These are phyloP conservation scores for Mola mola DNA, from an alignment of 2,113 vertebrate species.

Conservation along the genomic window DNA sequence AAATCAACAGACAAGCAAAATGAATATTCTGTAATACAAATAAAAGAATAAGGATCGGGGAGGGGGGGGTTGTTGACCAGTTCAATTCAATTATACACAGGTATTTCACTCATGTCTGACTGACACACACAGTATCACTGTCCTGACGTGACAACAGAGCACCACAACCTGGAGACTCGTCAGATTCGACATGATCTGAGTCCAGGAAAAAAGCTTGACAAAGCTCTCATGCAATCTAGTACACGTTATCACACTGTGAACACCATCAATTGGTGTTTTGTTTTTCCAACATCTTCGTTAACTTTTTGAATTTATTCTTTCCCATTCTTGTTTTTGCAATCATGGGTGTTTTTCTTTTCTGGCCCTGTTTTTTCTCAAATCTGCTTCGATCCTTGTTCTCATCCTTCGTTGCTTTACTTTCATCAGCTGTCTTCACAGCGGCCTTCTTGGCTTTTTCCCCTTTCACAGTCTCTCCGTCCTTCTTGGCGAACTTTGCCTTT, in stretches of 20 bases:
- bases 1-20: slow-evolving; percentile 34
- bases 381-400: slow-evolving; percentile 61
- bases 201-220: slow-evolving; percentile 6
- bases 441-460: slow-evolving; percentile 39
- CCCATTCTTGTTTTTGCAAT: slow-evolving; percentile 71
- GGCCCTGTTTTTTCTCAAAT: slow-evolving; percentile 74
- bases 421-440: slow-evolving; percentile 19
- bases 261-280: slow-evolving; percentile 17
- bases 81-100: slow-evolving; percentile 14
- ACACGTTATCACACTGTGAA: slow-evolving; percentile 31
- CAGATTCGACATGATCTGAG: not conserved
- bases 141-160: slow-evolving; percentile 1
- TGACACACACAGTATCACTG: not conserved
- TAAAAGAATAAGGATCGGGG: no score
- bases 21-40: slow-evolving; percentile 37
- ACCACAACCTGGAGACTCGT: not conserved
- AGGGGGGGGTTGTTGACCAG: not conserved
- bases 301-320: slow-evolving; percentile 79
- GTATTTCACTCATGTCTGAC: slow-evolving; percentile 10
- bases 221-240: slow-evolving; percentile 23
- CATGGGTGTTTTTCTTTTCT: slow-evolving; percentile 47
- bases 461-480: slow-evolving; percentile 64
- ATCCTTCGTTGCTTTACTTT: slow-evolving; percentile 47
- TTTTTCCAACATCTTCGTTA: slow-evolving; percentile 68
- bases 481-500: slow-evolving; percentile 73